Percentiles rank a stretch among this genome's conserved stretches.
phyloP scores from a whole-genome alignment of 2,888 invertebrate species.

The Drosophila limbata region DNA sequence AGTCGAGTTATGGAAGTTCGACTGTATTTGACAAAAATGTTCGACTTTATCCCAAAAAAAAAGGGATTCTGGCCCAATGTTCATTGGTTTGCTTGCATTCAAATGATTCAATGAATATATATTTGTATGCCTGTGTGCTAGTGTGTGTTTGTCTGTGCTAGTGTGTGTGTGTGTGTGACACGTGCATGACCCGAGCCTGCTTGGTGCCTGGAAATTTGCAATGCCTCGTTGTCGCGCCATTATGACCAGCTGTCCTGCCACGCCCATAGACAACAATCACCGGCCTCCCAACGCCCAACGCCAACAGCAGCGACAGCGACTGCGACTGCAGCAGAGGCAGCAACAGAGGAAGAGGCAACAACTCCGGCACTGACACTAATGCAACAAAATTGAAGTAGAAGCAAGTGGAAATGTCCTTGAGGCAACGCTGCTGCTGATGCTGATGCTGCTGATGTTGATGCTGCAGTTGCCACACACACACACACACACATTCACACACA shows the following conservation, averaged over 20 bases:
- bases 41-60: no score
- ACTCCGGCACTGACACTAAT: conserved; percentile 71
- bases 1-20: no score
- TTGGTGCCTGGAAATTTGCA: conserved; percentile 63
- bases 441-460: conserved; percentile 19
- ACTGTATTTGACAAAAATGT: no score
- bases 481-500: neutral
- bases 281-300: conserved; percentile 18
- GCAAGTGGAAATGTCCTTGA: conserved; percentile 78
- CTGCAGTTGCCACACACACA: conserved; percentile 24
- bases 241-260: conserved; percentile 58
- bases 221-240: conserved; percentile 72
- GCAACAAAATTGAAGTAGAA: conserved; percentile 78
- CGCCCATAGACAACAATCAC: conserved; percentile 43
- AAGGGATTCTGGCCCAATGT: no score
- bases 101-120: conserved; percentile 43
- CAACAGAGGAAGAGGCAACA: conserved; percentile 20
- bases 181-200: conserved; percentile 61
- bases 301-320: neutral
- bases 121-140: neutral
- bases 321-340: conserved; percentile 3
- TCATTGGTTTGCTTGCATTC: conserved; percentile 44
- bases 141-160: neutral
- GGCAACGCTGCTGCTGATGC: conserved; percentile 44
- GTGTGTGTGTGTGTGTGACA: conserved; percentile 29